Evolutionary conservation across 2,797 vertebrate genomes (phyloP).

Genomic region (Euphonia xanthogaster): DNA sequence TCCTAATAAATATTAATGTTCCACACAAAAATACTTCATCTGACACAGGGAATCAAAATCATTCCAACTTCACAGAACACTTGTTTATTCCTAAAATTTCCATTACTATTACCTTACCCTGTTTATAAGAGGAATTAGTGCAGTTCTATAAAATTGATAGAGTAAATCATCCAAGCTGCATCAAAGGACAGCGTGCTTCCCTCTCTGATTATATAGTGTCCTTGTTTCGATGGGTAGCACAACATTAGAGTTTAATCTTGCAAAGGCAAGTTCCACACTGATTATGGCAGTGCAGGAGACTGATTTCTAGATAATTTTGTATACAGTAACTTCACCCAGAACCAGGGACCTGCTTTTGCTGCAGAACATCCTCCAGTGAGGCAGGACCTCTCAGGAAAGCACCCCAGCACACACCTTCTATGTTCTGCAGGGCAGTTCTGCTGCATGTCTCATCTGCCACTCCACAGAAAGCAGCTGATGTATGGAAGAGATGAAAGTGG

Average conservation of each 20-base stretch:
- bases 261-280: neutral
- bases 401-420: neutral
- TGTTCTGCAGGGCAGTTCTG: neutral
- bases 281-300: neutral
- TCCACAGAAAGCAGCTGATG: neutral
- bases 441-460: neutral
- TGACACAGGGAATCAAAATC: neutral
- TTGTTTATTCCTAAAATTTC: constrained; percentile 11
- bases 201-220: neutral
- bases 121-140: neutral
- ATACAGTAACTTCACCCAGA: neutral
- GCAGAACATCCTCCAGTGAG: neutral
- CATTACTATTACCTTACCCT: neutral
- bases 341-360: neutral
- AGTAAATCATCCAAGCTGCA: neutral
- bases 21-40: neutral
- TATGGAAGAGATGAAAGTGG: neutral
- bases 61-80: constrained; percentile 5
- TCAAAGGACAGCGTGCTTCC: neutral
- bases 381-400: neutral
- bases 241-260: neutral
- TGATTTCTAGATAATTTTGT: neutral
- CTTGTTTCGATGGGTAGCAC: neutral
- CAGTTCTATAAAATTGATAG: neutral
- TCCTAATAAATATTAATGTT: constrained; percentile 40